phyloP scores from a whole-genome alignment of 2,113 vertebrate genomes.

The Pleuronectes platessa region DNA sequence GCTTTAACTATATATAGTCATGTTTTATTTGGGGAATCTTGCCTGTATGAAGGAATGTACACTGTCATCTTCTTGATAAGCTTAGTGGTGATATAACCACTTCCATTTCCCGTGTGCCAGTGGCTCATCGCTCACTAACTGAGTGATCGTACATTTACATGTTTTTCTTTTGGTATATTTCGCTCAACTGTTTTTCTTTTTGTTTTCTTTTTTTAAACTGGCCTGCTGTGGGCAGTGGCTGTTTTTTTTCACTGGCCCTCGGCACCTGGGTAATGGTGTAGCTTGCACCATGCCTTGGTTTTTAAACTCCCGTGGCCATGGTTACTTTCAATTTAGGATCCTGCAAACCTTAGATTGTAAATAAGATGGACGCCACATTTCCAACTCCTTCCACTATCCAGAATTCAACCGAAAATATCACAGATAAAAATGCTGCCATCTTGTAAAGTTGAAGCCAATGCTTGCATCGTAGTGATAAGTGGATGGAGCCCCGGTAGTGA shows the following conservation, averaged over 20 bases:
- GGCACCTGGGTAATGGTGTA: neutral
- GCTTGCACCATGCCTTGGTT: neutral
- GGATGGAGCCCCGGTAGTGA: too few species aligned
- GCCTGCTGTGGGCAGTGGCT: neutral
- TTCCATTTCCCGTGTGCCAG: neutral
- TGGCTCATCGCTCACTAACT: neutral
- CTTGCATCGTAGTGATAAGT: too few species aligned
- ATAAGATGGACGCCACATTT: too few species aligned
- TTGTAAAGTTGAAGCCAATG: too few species aligned
- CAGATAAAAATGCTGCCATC: too few species aligned
- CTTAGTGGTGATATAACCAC: neutral
- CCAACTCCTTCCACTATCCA: neutral
- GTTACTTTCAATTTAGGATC: neutral
- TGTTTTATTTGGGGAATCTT: slow-evolving; percentile 4
- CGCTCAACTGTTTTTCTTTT: too few species aligned
- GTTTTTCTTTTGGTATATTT: neutral
- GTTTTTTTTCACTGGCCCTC: neutral
- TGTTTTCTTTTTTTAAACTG: neutral
- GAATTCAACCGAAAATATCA: too few species aligned
- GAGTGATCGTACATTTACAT: neutral
- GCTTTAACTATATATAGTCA: neutral
- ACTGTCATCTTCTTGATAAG: neutral
- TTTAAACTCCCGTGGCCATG: neutral
- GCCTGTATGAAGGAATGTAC: neutral
- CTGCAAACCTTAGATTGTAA: too few species aligned